Evolutionary conservation across 1,140 invertebrate genomes (phyloP), one percentile per base, ranked within the genome.

Genomic region (Formica exsecta): DNA sequence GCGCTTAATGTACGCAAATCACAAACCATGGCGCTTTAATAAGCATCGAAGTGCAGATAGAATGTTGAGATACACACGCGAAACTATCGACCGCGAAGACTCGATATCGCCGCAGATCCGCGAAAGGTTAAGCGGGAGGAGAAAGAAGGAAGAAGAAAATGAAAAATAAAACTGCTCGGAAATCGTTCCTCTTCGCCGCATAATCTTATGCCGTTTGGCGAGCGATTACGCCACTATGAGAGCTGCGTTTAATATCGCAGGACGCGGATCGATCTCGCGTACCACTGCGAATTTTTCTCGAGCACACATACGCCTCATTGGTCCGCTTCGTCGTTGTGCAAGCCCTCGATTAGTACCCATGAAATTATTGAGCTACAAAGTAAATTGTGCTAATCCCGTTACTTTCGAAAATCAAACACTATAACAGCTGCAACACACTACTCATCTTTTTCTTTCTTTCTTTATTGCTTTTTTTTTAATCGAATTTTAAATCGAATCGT

Each of bases 201-300:
- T 83, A 73, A 83, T 83, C 54, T 83, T 25, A 73, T 73, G 79
- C 68, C 79, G 64, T 80, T 80, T 36, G 48, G 32, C 64, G 64
- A 48, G 48, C 32, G 68, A 62, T 83, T 83, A 61, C 77, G 65
- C 54, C 25, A 83, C 48, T 44, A 13, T 25, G 25, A 59, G 22
- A 19, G 54, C 54, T 62, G 68, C 38, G 66, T 83, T 83, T 73
- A 83, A 74, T 74, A 83, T 74, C 79, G 54, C 41, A 48, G 54
- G 54, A 73, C 36, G 54, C 22, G 25, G n/a, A 61, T 38, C 25
- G 79, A 83, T 74, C 44, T 79, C 51, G 64, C 36, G 41, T 48
- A 80, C 65, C 1, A 41, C 11, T n/a, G 54, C n/a, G 54, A 83
- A 74, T 74, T 83, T 74, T 13, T 68, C 22, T 62, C 38, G 54